A percentile compares a stretch with the other conserved stretches of the same genome.
Conservation (phyloP, 30 jellyfish, hydroid and myxozoan genomes). For the Sanderia malayensis region DNA sequence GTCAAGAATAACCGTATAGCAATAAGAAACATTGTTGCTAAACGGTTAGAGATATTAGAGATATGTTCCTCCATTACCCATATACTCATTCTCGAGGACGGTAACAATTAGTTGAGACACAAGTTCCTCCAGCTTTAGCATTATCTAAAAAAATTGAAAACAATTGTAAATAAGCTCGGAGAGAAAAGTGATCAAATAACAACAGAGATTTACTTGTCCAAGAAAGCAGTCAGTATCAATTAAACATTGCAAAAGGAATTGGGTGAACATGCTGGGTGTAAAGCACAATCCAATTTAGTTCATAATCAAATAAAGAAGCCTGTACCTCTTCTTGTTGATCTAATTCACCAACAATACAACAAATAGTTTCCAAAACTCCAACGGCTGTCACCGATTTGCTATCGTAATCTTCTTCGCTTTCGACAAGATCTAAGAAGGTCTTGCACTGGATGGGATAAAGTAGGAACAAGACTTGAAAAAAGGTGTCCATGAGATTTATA, state of each 20-base stretch:
- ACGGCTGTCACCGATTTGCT: constrained; percentile 97
- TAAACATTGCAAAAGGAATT: too few relatives aligned
- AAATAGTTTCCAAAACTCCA: constrained; percentile 91
- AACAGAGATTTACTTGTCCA: too few relatives aligned
- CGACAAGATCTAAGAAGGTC: constrained; percentile 82
- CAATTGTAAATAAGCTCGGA: neutral
- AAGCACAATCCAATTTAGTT: neutral
- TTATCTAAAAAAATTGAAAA: constrained; percentile 42
- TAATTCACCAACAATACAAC: constrained; percentile 83
- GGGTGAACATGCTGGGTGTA: too few relatives aligned
- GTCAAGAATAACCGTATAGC: too few relatives aligned
- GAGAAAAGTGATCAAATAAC: too few relatives aligned
- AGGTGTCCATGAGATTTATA: too few relatives aligned
- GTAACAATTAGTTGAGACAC: constrained; percentile 73
- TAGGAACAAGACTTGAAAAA: too few relatives aligned
- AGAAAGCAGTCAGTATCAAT: too few relatives aligned
- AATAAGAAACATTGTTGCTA: neutral
- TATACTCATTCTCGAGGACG: constrained; percentile 79
- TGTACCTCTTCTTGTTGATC: constrained; percentile 86
- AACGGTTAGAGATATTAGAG: neutral
- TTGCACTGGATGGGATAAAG: constrained; percentile 30
- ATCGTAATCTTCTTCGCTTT: constrained; percentile 96
- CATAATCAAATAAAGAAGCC: neutral
- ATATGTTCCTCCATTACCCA: constrained; percentile 72
- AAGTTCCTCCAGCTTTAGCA: constrained; percentile 81